phyloP scores from a whole-genome alignment of 2,113 vertebrate species.

The Xenopus borealis region DNA sequence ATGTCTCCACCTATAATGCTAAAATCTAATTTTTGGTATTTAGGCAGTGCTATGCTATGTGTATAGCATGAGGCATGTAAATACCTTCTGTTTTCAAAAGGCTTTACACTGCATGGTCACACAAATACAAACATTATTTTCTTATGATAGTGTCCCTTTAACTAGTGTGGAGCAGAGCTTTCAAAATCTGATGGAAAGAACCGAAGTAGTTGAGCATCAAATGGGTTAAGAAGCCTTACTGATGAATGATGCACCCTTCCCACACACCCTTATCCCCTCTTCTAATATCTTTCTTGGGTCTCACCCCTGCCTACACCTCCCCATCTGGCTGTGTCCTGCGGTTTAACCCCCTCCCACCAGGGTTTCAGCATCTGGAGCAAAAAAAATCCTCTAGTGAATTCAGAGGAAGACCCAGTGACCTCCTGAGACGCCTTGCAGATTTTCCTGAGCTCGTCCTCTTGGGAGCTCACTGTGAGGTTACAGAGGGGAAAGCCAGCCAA shows the following conservation, averaged over 20 bases:
- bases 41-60: too few relatives aligned
- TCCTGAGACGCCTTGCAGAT: background rate
- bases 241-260: background rate
- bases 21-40: too few relatives aligned
- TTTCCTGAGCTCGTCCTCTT: constrained; percentile 10
- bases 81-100: too few relatives aligned
- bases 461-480: background rate
- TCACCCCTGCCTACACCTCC: constrained; percentile 32
- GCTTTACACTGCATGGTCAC: too few relatives aligned
- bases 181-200: too few relatives aligned
- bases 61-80: too few relatives aligned
- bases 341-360: constrained; percentile 29
- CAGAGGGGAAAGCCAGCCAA: background rate
- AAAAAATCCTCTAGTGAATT: constrained; percentile 7
- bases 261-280: constrained; percentile 25
- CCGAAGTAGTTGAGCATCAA: background rate
- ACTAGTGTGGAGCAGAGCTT: too few relatives aligned
- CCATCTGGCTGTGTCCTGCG: constrained; percentile 25
- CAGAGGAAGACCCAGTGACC: constrained; percentile 24
- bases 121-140: too few relatives aligned
- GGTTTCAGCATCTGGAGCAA: constrained; percentile 27
- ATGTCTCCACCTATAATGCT: too few relatives aligned
- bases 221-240: constrained; percentile 8
- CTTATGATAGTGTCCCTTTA: too few relatives aligned
- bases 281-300: constrained; percentile 25